Evolutionary conservation across 2,888 invertebrate genomes (phyloP), one percentile per base, ranked within the genome.

Genomic region (Zygogramma bicolorata): DNA sequence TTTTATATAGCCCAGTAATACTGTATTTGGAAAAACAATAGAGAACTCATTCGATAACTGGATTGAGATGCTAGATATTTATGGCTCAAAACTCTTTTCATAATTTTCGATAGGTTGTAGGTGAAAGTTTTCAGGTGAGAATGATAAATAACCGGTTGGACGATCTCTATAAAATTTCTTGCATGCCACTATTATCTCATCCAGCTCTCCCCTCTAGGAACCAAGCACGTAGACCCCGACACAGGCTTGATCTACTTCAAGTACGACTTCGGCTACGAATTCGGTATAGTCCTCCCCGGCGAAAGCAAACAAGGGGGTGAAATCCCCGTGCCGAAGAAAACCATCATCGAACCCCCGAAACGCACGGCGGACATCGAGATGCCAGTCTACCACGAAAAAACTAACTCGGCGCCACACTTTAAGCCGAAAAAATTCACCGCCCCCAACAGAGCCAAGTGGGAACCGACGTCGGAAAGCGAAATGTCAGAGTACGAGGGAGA

Each of bases 191-290:
- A n/a, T n/a, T n/a, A n/a, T n/a, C n/a, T 53, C 53, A 53, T 53
- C 13, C 13, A n/a, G 13, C 31, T 40, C 70, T 42, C 66, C 65
- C 70, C 70, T 65, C 5, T 84, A 93, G 93, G 93, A 86, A 92
- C 93, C 78, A 93, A 93, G 87, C 93, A 92, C 86, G 91, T 93
- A 84, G 93, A 93, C 85, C 93, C 93, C 77, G 92, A 93, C 82
- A 93, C 93, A 61, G 93, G 93, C 79, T 88, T 94, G 73, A 93
- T 94, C 83, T 94, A 94, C 88, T 94, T 94, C 89, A 94, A 94
- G 88, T 94, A 94, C 85, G 94, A 94, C 88, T 94, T 94, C 83
- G 93, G 93, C 80, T 94, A 93, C 86, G 94, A 94, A 85, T 93
- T 93, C 84, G 93, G 93, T 74, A 90, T 93, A 77, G 89, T 93